Percentiles rank a stretch among this genome's conserved stretches.
Conservation (phyloP, 2,797 vertebrate genomes). For the Tiaroga cobitis region DNA sequence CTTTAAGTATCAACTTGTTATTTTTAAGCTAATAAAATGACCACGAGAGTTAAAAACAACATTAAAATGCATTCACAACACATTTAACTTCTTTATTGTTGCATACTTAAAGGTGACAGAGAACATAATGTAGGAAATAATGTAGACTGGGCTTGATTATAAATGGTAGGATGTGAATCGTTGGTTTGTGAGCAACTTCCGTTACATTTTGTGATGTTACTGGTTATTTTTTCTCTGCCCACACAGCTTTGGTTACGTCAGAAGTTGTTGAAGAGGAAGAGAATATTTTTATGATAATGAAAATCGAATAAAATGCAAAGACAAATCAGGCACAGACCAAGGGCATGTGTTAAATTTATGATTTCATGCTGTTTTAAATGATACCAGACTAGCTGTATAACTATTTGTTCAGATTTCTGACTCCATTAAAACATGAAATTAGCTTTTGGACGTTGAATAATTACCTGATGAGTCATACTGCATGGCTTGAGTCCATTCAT, state of each 20-base stretch:
- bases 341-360: not conserved
- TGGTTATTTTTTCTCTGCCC: not conserved
- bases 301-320: not conserved
- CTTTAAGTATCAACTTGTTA: no score
- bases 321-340: not conserved
- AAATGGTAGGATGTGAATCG: not conserved
- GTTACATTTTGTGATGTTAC: not conserved
- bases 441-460: constrained; percentile 74
- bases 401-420: constrained; percentile 62
- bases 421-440: constrained; percentile 75
- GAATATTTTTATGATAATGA: not conserved
- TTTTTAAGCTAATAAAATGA: no score
- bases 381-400: no score
- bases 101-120: no score
- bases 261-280: not conserved
- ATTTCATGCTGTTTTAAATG: no score
- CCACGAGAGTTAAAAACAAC: no score
- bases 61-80: no score
- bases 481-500: constrained; percentile 67
- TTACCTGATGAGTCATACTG: constrained; percentile 68
- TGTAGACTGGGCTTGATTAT: not conserved
- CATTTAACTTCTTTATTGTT: no score
- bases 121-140: no score
- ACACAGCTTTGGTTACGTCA: not conserved
- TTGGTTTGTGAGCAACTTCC: not conserved